Evolutionary conservation across 2,113 vertebrate species (phyloP), one percentile per base, ranked within the genome.

Genomic region (Colinus virginianus): DNA sequence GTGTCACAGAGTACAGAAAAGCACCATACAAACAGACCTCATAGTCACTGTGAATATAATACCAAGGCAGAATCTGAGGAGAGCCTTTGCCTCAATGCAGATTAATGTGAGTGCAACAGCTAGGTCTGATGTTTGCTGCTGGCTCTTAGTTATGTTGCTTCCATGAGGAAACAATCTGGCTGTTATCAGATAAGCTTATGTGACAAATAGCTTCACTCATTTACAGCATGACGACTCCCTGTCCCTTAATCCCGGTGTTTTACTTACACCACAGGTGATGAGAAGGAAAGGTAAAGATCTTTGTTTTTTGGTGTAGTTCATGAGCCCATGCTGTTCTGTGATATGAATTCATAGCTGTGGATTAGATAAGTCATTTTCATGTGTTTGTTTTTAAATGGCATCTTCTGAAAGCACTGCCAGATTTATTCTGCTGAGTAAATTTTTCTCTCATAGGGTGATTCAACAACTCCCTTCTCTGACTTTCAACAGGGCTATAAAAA

Each of bases 241-340:
- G 15, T 48, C 45, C 66, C 43, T 34, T 48, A 17, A 7, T 68
- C 22, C 5, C 49, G 17, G 7, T 23, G 22, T 51, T 87, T 87
- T 81, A 70, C 66, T 78, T 62, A 28, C 11, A 48, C 11, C 4
- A 21, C 9, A 10, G 67, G 20, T 59, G 5, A 4, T 63, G 48
- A 38, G 25, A 25, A 71, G 5, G 17, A 82, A 79, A 91, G 7
- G 8, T 32, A 88, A 62, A 1, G 2, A 40, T 11, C 51, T 53
- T 25, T 48, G 38, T 58, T 38, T 48, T 14, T 61, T 13, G 0
- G 0, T 45, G 26, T 30, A 59, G 5, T 55, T 26, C 7, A 5
- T 58, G 22, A 66, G 19, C 16, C 45, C 49, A 6, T 34, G 7
- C 19, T 30, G 3, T 78, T 83, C 32, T 58, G 40, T 40, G 30